Evolutionary conservation across 2,888 invertebrate species (phyloP).

Genomic region (Tribolium freemani): DNA sequence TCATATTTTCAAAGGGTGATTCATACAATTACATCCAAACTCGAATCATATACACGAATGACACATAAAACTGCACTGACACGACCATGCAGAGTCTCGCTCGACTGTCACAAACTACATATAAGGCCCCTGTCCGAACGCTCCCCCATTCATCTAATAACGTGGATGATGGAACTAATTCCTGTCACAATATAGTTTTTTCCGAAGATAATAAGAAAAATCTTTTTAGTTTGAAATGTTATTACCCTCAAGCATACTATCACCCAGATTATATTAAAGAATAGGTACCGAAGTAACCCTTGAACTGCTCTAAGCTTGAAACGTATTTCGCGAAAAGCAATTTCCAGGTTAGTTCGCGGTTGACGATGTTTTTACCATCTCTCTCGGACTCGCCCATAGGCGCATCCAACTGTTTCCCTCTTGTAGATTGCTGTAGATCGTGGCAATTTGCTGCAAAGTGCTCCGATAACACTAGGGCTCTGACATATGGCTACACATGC

Average conservation of each 20-base stretch:
- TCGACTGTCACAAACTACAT: conserved; percentile 51
- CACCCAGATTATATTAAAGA: conserved; percentile 58
- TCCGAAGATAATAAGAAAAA: conserved; percentile 21
- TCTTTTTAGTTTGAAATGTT: conserved; percentile 25
- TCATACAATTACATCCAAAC: not conserved
- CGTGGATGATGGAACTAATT: conserved; percentile 52
- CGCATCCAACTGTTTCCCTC: conserved; percentile 51
- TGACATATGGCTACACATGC: conserved; percentile 68
- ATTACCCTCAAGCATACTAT: conserved; percentile 25
- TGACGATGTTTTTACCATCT: conserved; percentile 60
- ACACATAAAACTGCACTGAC: conserved; percentile 40
- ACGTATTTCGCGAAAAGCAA: conserved; percentile 62
- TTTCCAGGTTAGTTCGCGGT: conserved; percentile 64
- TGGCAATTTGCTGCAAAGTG: conserved; percentile 67
- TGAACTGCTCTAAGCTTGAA: conserved; percentile 55
- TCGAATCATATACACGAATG: conserved; percentile 25
- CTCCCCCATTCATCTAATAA: conserved; percentile 54
- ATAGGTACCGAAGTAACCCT: conserved; percentile 59
- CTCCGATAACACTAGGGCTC: conserved; percentile 65
- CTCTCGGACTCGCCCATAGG: conserved; percentile 37
- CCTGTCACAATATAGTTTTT: conserved; percentile 29
- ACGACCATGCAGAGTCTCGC: conserved; percentile 29
- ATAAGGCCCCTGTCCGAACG: conserved; percentile 46
- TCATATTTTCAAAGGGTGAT: not conserved
- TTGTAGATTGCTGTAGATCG: conserved; percentile 62